Evolutionary conservation across 2,113 vertebrate species (phyloP), one percentile per base, ranked within the genome.

Genomic region (Cryptomyrus ogoouensis): DNA sequence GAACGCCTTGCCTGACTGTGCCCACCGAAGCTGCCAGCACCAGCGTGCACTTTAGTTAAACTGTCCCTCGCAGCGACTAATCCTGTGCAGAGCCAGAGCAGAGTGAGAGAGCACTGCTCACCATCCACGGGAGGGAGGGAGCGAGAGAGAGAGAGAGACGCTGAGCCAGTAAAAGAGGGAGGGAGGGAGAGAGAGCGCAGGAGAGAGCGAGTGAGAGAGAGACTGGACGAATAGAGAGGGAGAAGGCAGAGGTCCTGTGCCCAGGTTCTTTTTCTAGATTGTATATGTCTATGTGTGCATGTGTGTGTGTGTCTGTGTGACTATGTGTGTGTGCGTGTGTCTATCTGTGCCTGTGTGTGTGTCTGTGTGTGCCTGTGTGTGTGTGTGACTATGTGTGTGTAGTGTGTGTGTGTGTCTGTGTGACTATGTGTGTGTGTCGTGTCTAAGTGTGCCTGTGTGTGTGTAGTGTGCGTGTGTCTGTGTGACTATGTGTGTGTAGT

Each of bases 121-220:
- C 50, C 87, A 62, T 88, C 87, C 50, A 83, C 52, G 31, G 89
- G 39, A 83, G 77, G 53, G 88, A 89, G 88, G 42, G 77, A 62
- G 53, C 42, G 77, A 44, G 39, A 56, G 88, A n/a, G 74, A 84
- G 89, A 84, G 89, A 58, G 77, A 62, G 89, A 89, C 49, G 6
- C 24, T 52, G 49, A 89, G 88, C n/a, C 66, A 52, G 88, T 80
- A 39, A 77, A 35, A 56, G 70, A 89, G 80, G 17, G 77, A 46
- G 89, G 27, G 74, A 89, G 88, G 46, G 88, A 80, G 74, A 42
- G 27, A 89, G 88, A n/a, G 88, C 50, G 31, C 39, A 70, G 50
- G 88, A 52, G 70, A 39, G 88, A 58, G 44, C 5, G 21, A 89
- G 70, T 53, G 49, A 53, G 88, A 89, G 70, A 39, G 44, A 80